Evolutionary conservation across 1,140 invertebrate species (phyloP).

Genomic region (Oncopeltus fasciatus): DNA sequence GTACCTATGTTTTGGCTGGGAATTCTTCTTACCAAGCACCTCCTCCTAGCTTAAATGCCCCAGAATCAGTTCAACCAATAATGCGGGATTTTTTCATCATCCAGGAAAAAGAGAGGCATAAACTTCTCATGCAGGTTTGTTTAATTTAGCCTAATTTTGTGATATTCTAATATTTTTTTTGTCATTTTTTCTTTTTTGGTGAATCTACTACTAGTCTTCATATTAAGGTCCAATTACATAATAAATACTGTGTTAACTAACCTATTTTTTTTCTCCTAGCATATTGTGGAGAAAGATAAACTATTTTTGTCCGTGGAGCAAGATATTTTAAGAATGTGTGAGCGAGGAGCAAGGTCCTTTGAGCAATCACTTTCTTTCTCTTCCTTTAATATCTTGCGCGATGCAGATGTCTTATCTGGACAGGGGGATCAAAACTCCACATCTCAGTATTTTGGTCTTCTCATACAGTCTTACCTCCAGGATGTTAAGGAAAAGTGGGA

Average conservation of each 20-base stretch:
- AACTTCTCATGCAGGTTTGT: constrained; percentile 41
- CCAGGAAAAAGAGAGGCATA: constrained; percentile 78
- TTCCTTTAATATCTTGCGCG: constrained; percentile 80
- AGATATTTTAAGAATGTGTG: constrained; percentile 85
- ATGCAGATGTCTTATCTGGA: constrained; percentile 87
- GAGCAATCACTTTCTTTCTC: constrained; percentile 85
- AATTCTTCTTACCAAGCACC: constrained; percentile 53
- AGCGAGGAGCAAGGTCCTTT: constrained; percentile 78
- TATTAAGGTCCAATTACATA: too few species aligned
- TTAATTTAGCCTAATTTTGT: too few species aligned
- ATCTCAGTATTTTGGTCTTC: constrained; percentile 79
- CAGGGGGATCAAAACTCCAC: constrained; percentile 83
- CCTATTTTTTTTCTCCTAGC: constrained; percentile 35
- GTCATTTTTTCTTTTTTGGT: too few species aligned
- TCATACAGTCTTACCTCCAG: constrained; percentile 92
- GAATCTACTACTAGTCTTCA: too few species aligned
- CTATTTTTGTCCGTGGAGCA: constrained; percentile 85
- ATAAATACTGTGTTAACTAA: too few species aligned
- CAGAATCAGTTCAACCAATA: constrained; percentile 48
- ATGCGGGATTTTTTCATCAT: constrained; percentile 72
- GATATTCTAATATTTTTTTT: too few species aligned
- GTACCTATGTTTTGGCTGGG: constrained; percentile 79
- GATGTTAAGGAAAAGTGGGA: constrained; percentile 98
- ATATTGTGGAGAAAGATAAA: constrained; percentile 91
- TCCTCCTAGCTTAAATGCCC: constrained; percentile 61